Evolutionary conservation across 2,888 invertebrate species (phyloP), one percentile per base, ranked within the genome.

Genomic region (Ormyrus labotus): DNA sequence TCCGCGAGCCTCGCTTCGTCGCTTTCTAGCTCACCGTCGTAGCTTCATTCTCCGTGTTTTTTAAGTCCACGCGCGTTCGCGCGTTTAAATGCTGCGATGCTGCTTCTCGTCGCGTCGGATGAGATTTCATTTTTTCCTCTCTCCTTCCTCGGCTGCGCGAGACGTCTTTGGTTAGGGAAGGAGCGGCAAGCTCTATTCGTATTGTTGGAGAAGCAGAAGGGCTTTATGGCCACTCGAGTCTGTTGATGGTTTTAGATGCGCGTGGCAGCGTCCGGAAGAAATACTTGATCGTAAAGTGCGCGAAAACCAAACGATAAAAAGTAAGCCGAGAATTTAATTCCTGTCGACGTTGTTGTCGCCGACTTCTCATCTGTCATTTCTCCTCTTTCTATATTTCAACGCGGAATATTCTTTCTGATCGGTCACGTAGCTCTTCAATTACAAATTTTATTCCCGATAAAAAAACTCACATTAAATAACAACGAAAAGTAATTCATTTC

Each of bases 201-300:
- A 45, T 10, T 47, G 11, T 63, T 8, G 34, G 34, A 6, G 45
- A 65, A 11, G 64, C 50, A n/a, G 5, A 11, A 51, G 48, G 47
- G 13, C 55, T 73, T 73, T 73, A 73, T 48, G 73, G 63, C 57
- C 53, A 73, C 73, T 64, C 64, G 63, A 13, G 55, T 47, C 57
- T 55, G 55, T 73, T 73, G 47, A 57, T 48, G 64, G 19, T 19
- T 73, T 73, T 57, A 73, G 72, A 53, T 63, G 64, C 53, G 47
- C 19, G 13, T 51, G 6, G 51, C 48, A 4, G 47, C 11, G 34
- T n/a, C 19, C 7, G 47, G 8, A 53, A 58, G 34, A 76, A 63
- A 76, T 63, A 69, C 55, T 63, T 11, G 76, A 76, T 68, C 76
- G 76, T 69, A 76, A 76, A 76, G 19, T 67, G 61, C 13, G 68